These are phyloP conservation scores for Sitobion miscanthi DNA, from an alignment of 1,140 invertebrate species.

Conservation along the genomic window DNA sequence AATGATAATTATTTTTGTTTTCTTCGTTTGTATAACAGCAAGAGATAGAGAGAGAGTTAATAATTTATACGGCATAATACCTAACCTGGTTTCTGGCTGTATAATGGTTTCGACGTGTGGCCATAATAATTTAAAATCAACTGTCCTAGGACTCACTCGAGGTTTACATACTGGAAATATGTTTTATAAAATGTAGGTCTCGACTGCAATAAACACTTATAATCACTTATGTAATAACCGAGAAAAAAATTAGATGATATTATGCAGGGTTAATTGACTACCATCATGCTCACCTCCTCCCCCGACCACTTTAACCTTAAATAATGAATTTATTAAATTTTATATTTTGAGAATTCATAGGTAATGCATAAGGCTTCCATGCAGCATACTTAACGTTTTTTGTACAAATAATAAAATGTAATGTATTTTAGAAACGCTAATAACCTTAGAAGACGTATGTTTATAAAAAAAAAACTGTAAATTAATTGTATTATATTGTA, in stretches of 20 bases:
- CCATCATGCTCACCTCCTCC: too few relatives aligned
- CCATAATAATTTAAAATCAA: background rate
- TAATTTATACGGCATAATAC: background rate
- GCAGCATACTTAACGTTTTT: too few relatives aligned
- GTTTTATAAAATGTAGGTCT: background rate
- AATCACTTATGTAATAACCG: background rate
- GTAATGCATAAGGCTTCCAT: too few relatives aligned
- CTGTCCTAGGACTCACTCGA: background rate
- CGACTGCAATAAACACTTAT: background rate
- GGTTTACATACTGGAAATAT: background rate
- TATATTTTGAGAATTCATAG: too few relatives aligned
- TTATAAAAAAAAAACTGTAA: too few relatives aligned
- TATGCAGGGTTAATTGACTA: background rate
- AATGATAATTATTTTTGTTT: conserved; percentile 7
- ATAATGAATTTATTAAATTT: background rate
- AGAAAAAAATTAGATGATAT: background rate
- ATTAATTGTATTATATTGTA: too few relatives aligned
- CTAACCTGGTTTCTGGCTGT: background rate
- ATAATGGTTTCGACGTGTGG: background rate
- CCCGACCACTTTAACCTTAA: background rate
- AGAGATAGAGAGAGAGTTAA: background rate
- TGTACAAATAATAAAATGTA: too few relatives aligned
- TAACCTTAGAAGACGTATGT: too few relatives aligned
- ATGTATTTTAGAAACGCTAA: too few relatives aligned
- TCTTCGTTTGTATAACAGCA: background rate